A percentile compares a stretch with the other conserved stretches of the same genome.
phyloP scores from a whole-genome alignment of 1,140 invertebrate species.

The Drosophila persimilis region DNA sequence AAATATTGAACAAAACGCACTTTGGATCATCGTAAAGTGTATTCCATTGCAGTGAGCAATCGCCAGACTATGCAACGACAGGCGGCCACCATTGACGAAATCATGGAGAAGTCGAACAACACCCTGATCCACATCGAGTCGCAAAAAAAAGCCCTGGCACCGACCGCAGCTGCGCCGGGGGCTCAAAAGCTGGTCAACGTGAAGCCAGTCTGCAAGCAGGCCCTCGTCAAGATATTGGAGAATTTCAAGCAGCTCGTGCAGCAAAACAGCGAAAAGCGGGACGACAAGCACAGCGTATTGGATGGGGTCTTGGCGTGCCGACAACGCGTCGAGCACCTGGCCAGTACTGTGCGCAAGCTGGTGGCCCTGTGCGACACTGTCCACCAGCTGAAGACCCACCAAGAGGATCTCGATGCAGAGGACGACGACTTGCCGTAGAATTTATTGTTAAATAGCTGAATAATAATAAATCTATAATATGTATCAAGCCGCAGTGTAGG shows the following conservation, averaged over 20 bases:
- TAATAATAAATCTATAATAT: constrained; percentile 3
- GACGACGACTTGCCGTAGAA: constrained; percentile 31
- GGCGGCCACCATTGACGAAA: constrained; percentile 48
- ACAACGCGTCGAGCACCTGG: constrained; percentile 56
- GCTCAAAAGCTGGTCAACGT: constrained; percentile 35
- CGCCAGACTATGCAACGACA: constrained; percentile 46
- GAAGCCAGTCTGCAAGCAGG: constrained; percentile 38
- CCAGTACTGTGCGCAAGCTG: constrained; percentile 62
- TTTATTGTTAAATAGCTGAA: not conserved
- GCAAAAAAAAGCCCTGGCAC: constrained; percentile 25
- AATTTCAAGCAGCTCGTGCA: constrained; percentile 52
- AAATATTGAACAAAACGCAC: constrained; percentile 27
- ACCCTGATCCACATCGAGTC: constrained; percentile 65
- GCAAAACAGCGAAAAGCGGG: constrained; percentile 13
- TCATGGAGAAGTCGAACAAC: constrained; percentile 71
- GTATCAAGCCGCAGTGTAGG: constrained; percentile 23
- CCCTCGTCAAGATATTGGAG: constrained; percentile 60
- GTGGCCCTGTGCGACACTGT: constrained; percentile 59
- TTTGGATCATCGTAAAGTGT: not conserved
- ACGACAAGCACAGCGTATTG: constrained; percentile 12
- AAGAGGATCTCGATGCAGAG: constrained; percentile 15
- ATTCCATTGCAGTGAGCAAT: constrained; percentile 19
- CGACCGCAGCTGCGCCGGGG: not conserved
- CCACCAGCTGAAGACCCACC: constrained; percentile 39
- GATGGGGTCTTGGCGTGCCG: constrained; percentile 40